Base-by-base conservation (phyloP, 2,888 invertebrate genomes). In the Cerceris rybyensis region DNA sequence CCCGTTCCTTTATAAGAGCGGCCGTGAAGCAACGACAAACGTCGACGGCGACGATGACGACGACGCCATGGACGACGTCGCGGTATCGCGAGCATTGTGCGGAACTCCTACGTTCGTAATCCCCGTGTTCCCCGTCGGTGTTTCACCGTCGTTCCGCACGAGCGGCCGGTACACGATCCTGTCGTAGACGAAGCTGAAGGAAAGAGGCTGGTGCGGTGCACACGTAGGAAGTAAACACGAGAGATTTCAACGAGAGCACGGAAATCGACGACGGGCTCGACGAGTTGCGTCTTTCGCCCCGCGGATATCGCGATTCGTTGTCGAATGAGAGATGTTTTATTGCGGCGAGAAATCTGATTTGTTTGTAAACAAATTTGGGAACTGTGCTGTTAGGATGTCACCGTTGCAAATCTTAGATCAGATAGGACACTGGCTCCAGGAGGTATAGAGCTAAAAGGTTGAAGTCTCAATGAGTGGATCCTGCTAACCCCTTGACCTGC, bases 91-190 rank as follows among this genome's bases (percentile, higher is more conserved):
- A 69, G 63, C 64, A 70, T 73, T 65, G 59, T 64, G 54, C 59
- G 68, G 67, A 70, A 84, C 80, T 75, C 70, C 75, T 77, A 77
- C 80, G 66, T 75, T 67, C 75, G 72, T 77, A 78, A 80, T 77
- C 66, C 46, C 75, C 61, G 59, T 72, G 84, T 81, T 69, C 65
- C 57, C 11, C 65, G 70, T 58, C 54, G 74, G 70, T 84, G 83
- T 81, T 77, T 77, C 84, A 69, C 50, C 73, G 75, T 80, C 81
- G 84, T 84, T 84, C 83, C 85, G 78, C 85, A 83, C 83, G 84
- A 85, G 76, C 76, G 81, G 43, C 46, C 68, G 54, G 68, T 76
- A 80, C 80, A 82, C 78, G 84, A 76, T 81, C 73, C 70, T 59
- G 75, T 73, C 60, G 65, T 28, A 75, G 28, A 39, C 57, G 54